Base-by-base conservation (phyloP, 2,797 vertebrate species). In the Adrianichthys oophorus region DNA sequence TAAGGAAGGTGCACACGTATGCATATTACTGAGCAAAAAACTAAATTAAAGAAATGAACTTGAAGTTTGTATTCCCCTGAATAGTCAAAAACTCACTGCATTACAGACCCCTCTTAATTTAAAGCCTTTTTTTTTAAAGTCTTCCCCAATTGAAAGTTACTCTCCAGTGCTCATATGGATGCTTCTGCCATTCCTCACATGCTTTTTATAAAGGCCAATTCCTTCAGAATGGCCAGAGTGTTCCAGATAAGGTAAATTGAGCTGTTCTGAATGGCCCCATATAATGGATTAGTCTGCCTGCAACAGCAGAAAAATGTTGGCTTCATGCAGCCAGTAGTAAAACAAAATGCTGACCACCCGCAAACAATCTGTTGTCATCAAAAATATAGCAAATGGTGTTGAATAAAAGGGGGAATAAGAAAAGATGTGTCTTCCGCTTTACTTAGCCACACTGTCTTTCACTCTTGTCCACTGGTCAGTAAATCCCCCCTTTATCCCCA, bases 311-410 rank as follows among this genome's bases (percentile, higher is more conserved):
- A 72, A 37, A 67, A 62, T 53, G 48, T 62, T 56, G 53, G 62
- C 61, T 67, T 69, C 56, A 45, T 55, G 52, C 59, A 67, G 53
- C 63, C 68, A 49, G 64, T 46, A 65, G 57, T 61, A 29, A 24
- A 65, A 72, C 45, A 83, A 72, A 80, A 68, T 63, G 75, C 80
- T 79, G 75, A 85, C 70, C 54, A 41, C 8, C 60, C 56, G 63
- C 62, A 82, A 82, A 73, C 54, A 77, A 75, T 76, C 46, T 62
- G 59, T 60, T 66, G 71, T 71, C 74, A 61, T 76, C 65, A 75
- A 68, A 77, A 70, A 64, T 60, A 76, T 40, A 67, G 62, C 16
- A 42, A 59, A 41, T 24, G 58, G 5, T 48, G 40, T 59, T 24
- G 40, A 19, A 43, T 40, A 14, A 40, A 44, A 50, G 41, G 45